Conservation (phyloP, 2,888 invertebrate species). For the Platycheirus albimanus region DNA sequence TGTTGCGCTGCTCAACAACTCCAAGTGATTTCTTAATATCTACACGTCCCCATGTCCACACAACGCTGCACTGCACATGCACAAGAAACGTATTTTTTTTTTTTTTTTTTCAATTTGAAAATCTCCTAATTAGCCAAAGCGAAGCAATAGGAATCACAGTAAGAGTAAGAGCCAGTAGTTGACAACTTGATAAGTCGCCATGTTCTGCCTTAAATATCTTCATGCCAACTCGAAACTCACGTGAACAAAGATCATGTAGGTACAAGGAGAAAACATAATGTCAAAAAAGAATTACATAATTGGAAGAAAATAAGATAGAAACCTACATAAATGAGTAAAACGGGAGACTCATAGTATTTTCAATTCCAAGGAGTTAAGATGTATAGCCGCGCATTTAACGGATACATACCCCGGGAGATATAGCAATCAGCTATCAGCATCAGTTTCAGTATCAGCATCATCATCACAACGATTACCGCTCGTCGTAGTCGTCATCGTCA, state of each 20-base stretch:
- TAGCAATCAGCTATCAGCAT: slow-evolving; percentile 23
- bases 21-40: slow-evolving; percentile 28
- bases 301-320: slow-evolving; percentile 23
- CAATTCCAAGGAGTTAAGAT: slow-evolving; percentile 33
- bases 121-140: slow-evolving; percentile 57
- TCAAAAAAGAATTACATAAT: slow-evolving; percentile 68
- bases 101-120: slow-evolving; percentile 43
- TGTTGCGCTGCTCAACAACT: not conserved
- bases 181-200: slow-evolving; percentile 66
- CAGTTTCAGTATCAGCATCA: slow-evolving; percentile 23
- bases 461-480: slow-evolving; percentile 50
- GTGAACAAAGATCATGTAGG: slow-evolving; percentile 47
- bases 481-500: slow-evolving; percentile 23
- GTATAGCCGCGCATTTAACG: slow-evolving; percentile 47
- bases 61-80: slow-evolving; percentile 12
- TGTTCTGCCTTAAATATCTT: slow-evolving; percentile 28
- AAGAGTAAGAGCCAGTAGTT: slow-evolving; percentile 20
- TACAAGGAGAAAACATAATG: slow-evolving; percentile 62
- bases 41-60: not conserved
- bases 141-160: slow-evolving; percentile 24
- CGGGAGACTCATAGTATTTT: slow-evolving; percentile 30
- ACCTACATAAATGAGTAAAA: slow-evolving; percentile 40
- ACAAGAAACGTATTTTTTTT: no score
- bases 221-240: slow-evolving; percentile 12
- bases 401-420: slow-evolving; percentile 21